Conservation (phyloP, 2,888 invertebrate genomes). For the Pachycephus smyrnensis region DNA sequence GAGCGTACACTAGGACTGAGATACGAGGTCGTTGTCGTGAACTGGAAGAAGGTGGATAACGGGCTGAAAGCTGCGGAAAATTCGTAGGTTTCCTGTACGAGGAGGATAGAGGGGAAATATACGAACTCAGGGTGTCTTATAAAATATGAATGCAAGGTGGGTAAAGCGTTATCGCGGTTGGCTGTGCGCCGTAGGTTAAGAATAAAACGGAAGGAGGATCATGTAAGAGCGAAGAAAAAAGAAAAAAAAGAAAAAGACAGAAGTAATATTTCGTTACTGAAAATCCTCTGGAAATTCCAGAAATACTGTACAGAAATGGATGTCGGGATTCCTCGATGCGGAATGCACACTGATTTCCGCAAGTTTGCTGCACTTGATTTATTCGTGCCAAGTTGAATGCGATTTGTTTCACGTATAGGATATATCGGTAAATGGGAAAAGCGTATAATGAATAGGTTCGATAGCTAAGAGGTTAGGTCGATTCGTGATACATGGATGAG, state of each 20-base stretch:
- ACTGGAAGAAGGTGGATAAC: background rate
- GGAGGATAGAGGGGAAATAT: conserved; percentile 28
- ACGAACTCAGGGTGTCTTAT: conserved; percentile 30
- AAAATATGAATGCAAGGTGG: conserved; percentile 34
- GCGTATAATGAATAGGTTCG: background rate
- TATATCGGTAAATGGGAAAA: background rate
- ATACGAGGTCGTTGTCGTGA: conserved; percentile 9
- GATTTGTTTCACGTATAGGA: background rate
- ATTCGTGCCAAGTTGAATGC: background rate
- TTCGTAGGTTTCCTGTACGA: conserved; percentile 13
- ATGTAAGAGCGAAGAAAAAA: background rate
- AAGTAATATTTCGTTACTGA: background rate
- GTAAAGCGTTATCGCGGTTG: background rate
- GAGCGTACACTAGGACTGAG: background rate
- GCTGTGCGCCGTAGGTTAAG: background rate
- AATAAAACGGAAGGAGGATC: background rate
- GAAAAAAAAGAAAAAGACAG: background rate
- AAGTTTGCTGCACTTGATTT: background rate
- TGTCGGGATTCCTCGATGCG: background rate
- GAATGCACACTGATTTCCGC: background rate
- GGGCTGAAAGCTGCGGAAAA: background rate
- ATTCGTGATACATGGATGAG: background rate
- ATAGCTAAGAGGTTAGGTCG: background rate
- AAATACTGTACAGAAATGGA: background rate
- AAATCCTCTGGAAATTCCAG: background rate